Evolutionary conservation across 2,888 invertebrate genomes (phyloP), one percentile per base, ranked within the genome.

Genomic region (Linnaemya tessellans): DNA sequence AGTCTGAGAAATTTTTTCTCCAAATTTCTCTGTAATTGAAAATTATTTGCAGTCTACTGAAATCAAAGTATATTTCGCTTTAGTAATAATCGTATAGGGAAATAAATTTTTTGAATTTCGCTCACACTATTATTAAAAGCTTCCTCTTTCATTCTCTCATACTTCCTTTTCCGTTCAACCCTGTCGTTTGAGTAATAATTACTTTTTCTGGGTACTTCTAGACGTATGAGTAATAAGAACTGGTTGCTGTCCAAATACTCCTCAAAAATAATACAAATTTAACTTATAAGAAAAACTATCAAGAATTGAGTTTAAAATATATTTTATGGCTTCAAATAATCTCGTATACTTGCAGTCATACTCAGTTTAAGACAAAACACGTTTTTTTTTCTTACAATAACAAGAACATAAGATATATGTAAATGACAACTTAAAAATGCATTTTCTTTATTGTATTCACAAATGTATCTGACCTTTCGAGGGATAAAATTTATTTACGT

Each of bases 141-240:
- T n/a, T n/a, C n/a, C n/a, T n/a, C n/a, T n/a, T n/a, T n/a, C n/a
- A n/a, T n/a, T n/a, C n/a, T n/a, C n/a, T n/a, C n/a, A n/a, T 38
- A 7, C 10, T 38, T 35, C 7, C 35, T 35, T 35, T 9, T 38
- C 38, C 38, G 74, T 83, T 38, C 18, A 46, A 58, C 38, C 38
- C n/a, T 38, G 30, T 25, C n/a, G n/a, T n/a, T 30, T 60, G 46
- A 46, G 22, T 5, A 64, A 22, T 64, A 43, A 43, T 1, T 22
- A 22, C 10, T 43, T 64, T 43, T 1, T 20, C 22, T 41, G 15
- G 18, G 35, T 22, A 7, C 18, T 30, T n/a, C 4, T 56, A 18
- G 10, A 30, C 78, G 68, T 70, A 54, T 70, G 60, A 70, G 70
- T 43, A 58, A 78, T 68, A 49, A 18, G 35, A 25, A 20, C 5